These are phyloP conservation scores for Pseudomyrmex flavicornis DNA, from an alignment of 1,140 invertebrate species.

Conservation along the genomic window DNA sequence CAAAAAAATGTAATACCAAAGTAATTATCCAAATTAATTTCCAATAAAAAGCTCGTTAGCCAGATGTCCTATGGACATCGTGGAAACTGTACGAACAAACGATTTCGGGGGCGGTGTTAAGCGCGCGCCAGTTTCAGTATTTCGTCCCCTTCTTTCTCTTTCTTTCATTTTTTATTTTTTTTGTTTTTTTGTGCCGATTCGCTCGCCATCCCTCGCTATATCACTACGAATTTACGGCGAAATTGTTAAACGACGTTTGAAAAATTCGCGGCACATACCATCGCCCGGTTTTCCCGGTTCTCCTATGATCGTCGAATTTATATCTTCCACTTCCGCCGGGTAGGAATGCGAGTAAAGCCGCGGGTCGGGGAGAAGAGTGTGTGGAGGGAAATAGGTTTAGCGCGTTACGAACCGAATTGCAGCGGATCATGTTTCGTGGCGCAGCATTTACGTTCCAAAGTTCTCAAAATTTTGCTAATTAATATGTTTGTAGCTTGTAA, in stretches of 20 bases:
- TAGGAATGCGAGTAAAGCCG: slow-evolving; percentile 36
- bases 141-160: slow-evolving; percentile 56
- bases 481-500: slow-evolving; percentile 7
- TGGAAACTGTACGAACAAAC: slow-evolving; percentile 68
- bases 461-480: not conserved
- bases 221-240: slow-evolving; percentile 74
- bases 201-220: slow-evolving; percentile 59
- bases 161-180: not conserved
- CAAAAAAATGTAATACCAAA: slow-evolving; percentile 33
- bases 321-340: slow-evolving; percentile 47
- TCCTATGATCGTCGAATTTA: slow-evolving; percentile 69
- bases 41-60: slow-evolving; percentile 59
- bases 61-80: slow-evolving; percentile 37
- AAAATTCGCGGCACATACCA: slow-evolving; percentile 75
- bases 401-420: slow-evolving; percentile 42
- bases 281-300: slow-evolving; percentile 59
- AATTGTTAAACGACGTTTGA: slow-evolving; percentile 79
- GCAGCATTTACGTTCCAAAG: not conserved
- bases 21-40: slow-evolving; percentile 48
- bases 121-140: slow-evolving; percentile 73
- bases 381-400: slow-evolving; percentile 56
- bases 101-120: slow-evolving; percentile 67
- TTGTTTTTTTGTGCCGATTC: slow-evolving; percentile 38
- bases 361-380: not conserved
- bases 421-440: slow-evolving; percentile 29